Conservation (phyloP, 2,888 invertebrate species). For the Uropetala carovei region DNA sequence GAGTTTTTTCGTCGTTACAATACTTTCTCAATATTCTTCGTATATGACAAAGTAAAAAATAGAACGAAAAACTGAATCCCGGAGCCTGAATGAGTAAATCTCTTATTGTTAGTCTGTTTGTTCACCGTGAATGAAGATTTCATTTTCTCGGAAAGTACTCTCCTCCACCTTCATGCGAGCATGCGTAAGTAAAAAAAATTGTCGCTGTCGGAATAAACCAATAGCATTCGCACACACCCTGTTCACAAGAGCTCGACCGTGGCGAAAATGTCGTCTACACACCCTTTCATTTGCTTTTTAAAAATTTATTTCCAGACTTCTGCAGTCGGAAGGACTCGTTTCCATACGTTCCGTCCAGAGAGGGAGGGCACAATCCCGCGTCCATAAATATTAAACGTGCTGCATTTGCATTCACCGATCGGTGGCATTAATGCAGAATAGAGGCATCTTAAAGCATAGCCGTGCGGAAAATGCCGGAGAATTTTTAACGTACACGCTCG, state of each 20-base stretch:
- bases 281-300: background rate
- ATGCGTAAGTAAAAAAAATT: background rate
- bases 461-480: no score
- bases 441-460: no score
- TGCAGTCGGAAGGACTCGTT: background rate
- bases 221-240: background rate
- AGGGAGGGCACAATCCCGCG: background rate
- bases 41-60: no score
- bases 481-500: no score
- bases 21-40: no score
- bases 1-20: no score
- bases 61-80: no score
- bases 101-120: no score
- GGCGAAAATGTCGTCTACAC: background rate
- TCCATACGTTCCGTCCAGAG: background rate
- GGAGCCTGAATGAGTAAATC: no score
- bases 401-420: background rate
- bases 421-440: background rate
- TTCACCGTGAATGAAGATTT: background rate
- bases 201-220: background rate
- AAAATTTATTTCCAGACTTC: background rate
- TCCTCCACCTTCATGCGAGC: background rate
- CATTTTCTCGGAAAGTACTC: background rate
- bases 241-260: background rate
- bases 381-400: background rate